Base-by-base conservation (phyloP, 2,888 invertebrate species). In the Drosophila yooni region DNA sequence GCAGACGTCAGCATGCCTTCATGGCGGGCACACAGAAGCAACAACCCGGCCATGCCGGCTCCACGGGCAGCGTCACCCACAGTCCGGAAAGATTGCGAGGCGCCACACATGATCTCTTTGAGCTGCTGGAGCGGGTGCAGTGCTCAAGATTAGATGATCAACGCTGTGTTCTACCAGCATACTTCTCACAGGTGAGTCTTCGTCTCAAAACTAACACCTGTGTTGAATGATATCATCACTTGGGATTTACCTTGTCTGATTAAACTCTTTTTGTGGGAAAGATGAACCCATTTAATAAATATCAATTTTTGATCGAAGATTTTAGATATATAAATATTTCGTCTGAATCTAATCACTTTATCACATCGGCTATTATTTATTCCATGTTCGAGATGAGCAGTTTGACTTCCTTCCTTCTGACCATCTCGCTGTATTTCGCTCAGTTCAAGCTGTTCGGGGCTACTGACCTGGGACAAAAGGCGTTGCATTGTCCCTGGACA, bases 101-200 rank as follows among this genome's bases (percentile, higher is more conserved):
- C 72, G 94, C 94, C 72, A 94, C 94, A 54, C 94, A 93, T 93
- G 98, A 98, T 94, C 95, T 99, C 87, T 98, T 99, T 94, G 98
- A 98, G 93, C 94, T 99, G 90, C 95, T 99, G 92, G 98, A 99
- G 94, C 95, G 97, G 92, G 97, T 98, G 84, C 99, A 99, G 94
- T 97, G 98, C 94, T 97, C 97, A 87, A 95, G 99, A 76, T 94
- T 99, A 92, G 98, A 99, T 93, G 99, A 99, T 94, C 99, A 99
- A 94, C 96, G 99, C 94, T 99, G 99, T 94, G 98, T 97, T 89
- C 95, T 99, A 92, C 98, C 99, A 81, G 96, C 97, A 60, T 97
- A 97, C 94, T 97, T 97, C 94, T 96, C 96, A 93, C 97, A 97
- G 96, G 97, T 97, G 93, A 94, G 94, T 84, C 36, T 4, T 3